Base-by-base conservation (phyloP, 2,797 vertebrate species). In the Poeciliopsis presidionis region DNA sequence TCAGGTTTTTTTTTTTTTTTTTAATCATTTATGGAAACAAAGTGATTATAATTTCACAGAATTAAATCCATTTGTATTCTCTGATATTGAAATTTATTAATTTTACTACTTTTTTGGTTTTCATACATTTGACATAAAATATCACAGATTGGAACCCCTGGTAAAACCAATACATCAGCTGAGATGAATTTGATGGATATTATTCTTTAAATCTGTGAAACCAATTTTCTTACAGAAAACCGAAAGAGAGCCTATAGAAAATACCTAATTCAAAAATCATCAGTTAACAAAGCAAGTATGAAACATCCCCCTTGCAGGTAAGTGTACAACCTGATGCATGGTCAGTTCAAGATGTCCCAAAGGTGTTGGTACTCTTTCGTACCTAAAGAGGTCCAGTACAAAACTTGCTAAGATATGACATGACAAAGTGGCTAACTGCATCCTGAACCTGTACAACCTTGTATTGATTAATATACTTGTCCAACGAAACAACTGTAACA, bases 391-490 rank as follows among this genome's bases (percentile, higher is more conserved):
- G 61, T 11, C 16, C 18, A 39, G 30, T 6, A 33, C 14, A 2
- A 65, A 39, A 39, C 16, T 18, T 65, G 61, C 33, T 39, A 20
- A 39, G 33, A 28, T 39, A 65, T 65, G 33, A 65, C 4, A 39
- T 39, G 61, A 20, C 6, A 36, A 63, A 63, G 30, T 16, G 59
- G 59, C 28, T 5, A 63, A 63, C 6, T 22, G 1, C 18, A 65
- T 65, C 33, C 18, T 47, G 7, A 59, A 71, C 47, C 39, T 46
- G 18, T 5, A 75, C 39, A 5, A 49, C 70, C 0, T 53, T 13
- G 13, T 22, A 55, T 49, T 63, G 25, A 70, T 83, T 71, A 45
- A 63, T n/a, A 69, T 63, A 25, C 36, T 72, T 13, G 20, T 59
- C 49, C 59, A 28, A 39, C 47, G 33, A 20, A 11, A 72, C 59